A percentile compares a stretch with the other conserved stretches of the same genome.
phyloP scores from a whole-genome alignment of 2,113 vertebrate genomes.

The Sapajus apella region DNA sequence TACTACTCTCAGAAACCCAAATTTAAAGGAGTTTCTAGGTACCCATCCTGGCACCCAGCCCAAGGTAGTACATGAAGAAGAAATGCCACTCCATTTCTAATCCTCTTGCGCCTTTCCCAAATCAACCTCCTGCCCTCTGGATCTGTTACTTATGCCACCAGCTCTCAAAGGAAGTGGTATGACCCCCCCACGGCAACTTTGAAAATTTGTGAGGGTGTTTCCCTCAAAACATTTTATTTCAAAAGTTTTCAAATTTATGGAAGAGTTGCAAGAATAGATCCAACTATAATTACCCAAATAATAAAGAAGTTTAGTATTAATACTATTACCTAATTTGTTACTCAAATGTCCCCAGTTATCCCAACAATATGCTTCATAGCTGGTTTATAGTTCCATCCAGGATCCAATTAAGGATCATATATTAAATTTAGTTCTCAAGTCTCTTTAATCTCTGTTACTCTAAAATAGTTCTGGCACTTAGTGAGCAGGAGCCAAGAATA shows the following conservation, averaged over 20 bases:
- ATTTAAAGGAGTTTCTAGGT: not conserved
- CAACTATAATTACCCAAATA: not conserved
- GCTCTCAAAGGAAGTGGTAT: not conserved
- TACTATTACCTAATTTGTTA: not conserved
- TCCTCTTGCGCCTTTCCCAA: not conserved
- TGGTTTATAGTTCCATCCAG: not conserved
- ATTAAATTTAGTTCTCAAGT: not conserved
- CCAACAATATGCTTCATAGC: not conserved
- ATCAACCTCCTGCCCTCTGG: not conserved
- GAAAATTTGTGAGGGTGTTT: not conserved
- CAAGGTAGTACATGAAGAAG: not conserved
- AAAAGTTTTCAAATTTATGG: not conserved
- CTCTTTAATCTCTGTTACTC: not conserved
- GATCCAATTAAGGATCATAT: constrained; percentile 9
- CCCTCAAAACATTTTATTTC: constrained; percentile 9
- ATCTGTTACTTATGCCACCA: not conserved
- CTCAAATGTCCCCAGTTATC: not conserved
- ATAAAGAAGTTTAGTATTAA: constrained; percentile 10
- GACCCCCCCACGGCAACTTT: not conserved
- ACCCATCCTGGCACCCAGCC: not conserved
- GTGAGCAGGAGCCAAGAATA: not conserved
- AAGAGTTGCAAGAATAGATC: constrained; percentile 21
- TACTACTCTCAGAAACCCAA: not conserved
- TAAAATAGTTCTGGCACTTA: constrained; percentile 8
- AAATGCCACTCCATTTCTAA: not conserved